phyloP scores from a whole-genome alignment of 2,888 invertebrate genomes.

The Tetragonisca angustula region DNA sequence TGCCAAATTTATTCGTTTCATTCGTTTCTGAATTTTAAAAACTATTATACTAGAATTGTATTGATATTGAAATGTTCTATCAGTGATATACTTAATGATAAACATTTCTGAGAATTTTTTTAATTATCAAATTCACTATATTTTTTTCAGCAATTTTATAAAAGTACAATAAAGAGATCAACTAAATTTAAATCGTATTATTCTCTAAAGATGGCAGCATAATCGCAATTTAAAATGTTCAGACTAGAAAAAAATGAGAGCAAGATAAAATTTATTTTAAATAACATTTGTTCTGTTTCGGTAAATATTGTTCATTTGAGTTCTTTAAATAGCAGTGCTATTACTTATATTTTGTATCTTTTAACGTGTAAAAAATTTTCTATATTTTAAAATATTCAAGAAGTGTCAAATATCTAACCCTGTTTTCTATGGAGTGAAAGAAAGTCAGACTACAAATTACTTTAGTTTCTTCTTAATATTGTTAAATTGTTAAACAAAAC shows the following conservation, averaged over 20 bases:
- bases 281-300: neutral
- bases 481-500: neutral
- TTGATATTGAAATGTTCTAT: no score
- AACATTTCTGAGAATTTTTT: no score
- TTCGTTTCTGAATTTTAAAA: neutral
- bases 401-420: constrained; percentile 26
- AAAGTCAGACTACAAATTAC: neutral
- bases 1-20: neutral
- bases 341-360: neutral
- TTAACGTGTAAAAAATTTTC: neutral
- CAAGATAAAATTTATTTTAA: neutral
- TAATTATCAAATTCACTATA: no score
- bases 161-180: neutral
- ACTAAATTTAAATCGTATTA: neutral
- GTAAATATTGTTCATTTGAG: neutral
- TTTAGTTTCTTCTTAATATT: no score
- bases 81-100: no score
- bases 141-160: no score
- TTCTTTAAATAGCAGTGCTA: neutral
- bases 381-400: neutral
- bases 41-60: no score
- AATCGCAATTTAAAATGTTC: neutral
- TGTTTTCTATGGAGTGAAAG: neutral
- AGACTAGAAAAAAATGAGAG: neutral
- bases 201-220: constrained; percentile 1